Evolutionary conservation across 2,888 invertebrate genomes (phyloP).

Genomic region (Pollenia griseotomentosa): DNA sequence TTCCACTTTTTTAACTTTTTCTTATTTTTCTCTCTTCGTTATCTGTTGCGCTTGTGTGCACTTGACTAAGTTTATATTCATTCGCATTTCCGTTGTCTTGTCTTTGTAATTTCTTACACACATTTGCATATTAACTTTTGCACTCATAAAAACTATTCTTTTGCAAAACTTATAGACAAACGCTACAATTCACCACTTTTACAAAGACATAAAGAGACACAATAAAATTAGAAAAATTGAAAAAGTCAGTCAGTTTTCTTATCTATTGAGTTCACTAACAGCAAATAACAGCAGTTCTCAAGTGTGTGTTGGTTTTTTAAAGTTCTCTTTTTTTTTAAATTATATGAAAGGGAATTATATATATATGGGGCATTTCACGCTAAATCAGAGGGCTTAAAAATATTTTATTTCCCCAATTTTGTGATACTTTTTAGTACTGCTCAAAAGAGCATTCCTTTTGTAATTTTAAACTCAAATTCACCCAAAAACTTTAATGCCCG

Average conservation of each 20-base stretch:
- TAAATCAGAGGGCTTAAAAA: too few relatives aligned
- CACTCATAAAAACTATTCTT: not conserved
- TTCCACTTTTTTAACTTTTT: not conserved
- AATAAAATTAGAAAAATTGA: not conserved
- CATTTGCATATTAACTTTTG: conserved; percentile 23
- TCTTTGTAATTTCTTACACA: conserved; percentile 40
- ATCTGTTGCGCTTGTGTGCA: conserved; percentile 66
- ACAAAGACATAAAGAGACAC: not conserved
- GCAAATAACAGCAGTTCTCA: conserved; percentile 37
- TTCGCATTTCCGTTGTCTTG: conserved; percentile 59
- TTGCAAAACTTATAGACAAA: not conserved
- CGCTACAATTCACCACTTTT: not conserved
- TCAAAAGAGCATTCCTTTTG: too few relatives aligned
- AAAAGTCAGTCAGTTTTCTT: conserved; percentile 52
- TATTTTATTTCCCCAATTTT: too few relatives aligned
- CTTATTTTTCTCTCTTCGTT: conserved; percentile 42
- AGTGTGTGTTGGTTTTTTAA: not conserved
- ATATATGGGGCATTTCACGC: too few relatives aligned
- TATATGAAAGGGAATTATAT: too few relatives aligned
- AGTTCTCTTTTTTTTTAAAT: not conserved
- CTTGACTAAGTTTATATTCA: conserved; percentile 59
- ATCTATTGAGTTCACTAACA: conserved; percentile 59
- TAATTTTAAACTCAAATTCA: too few relatives aligned
- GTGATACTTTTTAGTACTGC: too few relatives aligned
- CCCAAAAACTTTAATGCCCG: too few relatives aligned